Evolutionary conservation across 1,140 invertebrate genomes (phyloP).

Genomic region (Arion vulgaris): DNA sequence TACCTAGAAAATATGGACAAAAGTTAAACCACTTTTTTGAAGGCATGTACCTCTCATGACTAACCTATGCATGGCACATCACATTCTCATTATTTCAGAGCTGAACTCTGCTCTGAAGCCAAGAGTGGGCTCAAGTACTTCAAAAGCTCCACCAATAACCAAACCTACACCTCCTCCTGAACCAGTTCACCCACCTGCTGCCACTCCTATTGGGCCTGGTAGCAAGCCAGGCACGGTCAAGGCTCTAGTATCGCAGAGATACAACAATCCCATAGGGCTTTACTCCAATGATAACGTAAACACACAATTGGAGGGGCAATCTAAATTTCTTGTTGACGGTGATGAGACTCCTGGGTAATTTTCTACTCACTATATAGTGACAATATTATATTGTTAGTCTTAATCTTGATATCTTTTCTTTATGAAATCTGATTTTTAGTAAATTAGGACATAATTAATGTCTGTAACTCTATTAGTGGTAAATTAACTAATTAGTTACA

Average conservation of each 20-base stretch:
- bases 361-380: background rate
- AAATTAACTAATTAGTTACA: no score
- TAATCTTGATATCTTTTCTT: background rate
- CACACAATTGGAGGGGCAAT: slow-evolving; percentile 92
- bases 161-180: slow-evolving; percentile 7
- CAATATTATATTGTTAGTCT: background rate
- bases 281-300: slow-evolving; percentile 96
- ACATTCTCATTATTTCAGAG: slow-evolving; percentile 45
- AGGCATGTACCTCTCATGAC: background rate
- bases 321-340: slow-evolving; percentile 79
- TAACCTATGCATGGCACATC: background rate
- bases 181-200: slow-evolving; percentile 29
- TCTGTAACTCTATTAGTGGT: no score
- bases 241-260: slow-evolving; percentile 92
- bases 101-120: slow-evolving; percentile 49
- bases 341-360: slow-evolving; percentile 27
- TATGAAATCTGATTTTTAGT: background rate
- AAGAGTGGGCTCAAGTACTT: slow-evolving; percentile 33
- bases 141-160: slow-evolving; percentile 30
- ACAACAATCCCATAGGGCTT: slow-evolving; percentile 94
- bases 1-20: background rate
- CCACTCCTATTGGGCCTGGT: slow-evolving; percentile 32
- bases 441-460: no score
- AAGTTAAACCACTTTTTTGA: background rate
- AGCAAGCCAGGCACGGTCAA: slow-evolving; percentile 47